Evolutionary conservation across 1,140 invertebrate genomes (phyloP).

Genomic region (Nephila pilipes): DNA sequence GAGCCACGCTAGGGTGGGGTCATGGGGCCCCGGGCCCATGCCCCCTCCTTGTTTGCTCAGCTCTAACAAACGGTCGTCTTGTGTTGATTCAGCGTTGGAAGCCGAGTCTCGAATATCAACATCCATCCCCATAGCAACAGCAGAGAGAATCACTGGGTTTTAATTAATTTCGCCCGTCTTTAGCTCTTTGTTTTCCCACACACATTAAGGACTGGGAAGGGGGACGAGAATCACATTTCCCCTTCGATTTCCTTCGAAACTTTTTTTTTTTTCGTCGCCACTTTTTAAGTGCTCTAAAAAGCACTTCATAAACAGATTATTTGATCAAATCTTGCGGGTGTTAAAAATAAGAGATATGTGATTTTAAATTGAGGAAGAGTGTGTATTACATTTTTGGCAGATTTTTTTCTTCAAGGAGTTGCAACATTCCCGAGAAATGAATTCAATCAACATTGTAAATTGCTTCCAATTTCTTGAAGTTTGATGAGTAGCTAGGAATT

Average conservation of each 20-base stretch:
- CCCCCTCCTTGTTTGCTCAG: constrained; percentile 68
- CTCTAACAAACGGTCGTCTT: constrained; percentile 67
- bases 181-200: constrained; percentile 76
- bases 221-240: background rate
- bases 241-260: background rate
- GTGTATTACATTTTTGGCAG: too few species aligned
- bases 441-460: too few species aligned
- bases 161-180: constrained; percentile 75
- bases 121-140: constrained; percentile 71
- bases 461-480: too few species aligned
- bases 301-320: constrained; percentile 21
- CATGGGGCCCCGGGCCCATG: constrained; percentile 51
- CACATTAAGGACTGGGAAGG: constrained; percentile 66
- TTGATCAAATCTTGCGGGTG: constrained; percentile 31
- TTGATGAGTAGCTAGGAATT: too few species aligned
- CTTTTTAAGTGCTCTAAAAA: constrained; percentile 71
- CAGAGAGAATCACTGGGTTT: constrained; percentile 72
- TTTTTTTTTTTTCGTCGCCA: constrained; percentile 52
- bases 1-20: constrained; percentile 59
- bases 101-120: constrained; percentile 74
- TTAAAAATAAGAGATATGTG: constrained; percentile 41
- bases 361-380: constrained; percentile 15
- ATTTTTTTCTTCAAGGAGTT: too few species aligned
- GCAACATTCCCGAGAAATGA: too few species aligned
- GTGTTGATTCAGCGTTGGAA: constrained; percentile 74